These are phyloP conservation scores for Telmatherina bonti DNA, from an alignment of 2,797 vertebrate genomes.

Conservation along the genomic window DNA sequence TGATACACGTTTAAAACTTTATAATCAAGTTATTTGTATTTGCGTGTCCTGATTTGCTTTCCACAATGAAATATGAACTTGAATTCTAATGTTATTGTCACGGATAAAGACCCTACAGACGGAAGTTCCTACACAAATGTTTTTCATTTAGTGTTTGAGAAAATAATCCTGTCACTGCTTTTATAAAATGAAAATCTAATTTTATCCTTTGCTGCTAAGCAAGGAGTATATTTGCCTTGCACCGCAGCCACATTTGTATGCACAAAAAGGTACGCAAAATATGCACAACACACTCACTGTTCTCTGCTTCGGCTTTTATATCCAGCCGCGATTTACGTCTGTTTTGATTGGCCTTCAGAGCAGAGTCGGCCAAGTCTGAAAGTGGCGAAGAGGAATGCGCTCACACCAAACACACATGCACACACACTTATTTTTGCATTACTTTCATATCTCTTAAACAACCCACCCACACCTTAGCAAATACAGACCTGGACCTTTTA, in stretches of 20 bases:
- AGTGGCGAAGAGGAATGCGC: conserved; percentile 72
- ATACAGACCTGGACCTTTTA: conserved; percentile 44
- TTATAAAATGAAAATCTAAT: not conserved
- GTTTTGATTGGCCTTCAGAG: conserved; percentile 68
- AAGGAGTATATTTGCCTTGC: conserved; percentile 21
- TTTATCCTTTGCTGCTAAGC: conserved; percentile 25
- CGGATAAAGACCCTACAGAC: not conserved
- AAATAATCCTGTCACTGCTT: conserved; percentile 8
- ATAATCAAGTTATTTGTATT: conserved; percentile 12
- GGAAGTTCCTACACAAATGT: conserved; percentile 4
- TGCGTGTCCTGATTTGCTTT: not conserved
- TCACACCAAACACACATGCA: conserved; percentile 18
- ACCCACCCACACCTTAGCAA: conserved; percentile 32
- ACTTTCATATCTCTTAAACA: conserved; percentile 50
- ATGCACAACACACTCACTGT: conserved; percentile 2
- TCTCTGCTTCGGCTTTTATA: conserved; percentile 60
- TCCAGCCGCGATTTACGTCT: conserved; percentile 65
- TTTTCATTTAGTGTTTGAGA: not conserved
- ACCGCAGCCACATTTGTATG: not conserved
- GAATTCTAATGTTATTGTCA: conserved; percentile 17
- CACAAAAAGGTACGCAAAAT: conserved; percentile 12
- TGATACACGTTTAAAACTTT: conserved; percentile 5
- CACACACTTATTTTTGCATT: conserved; percentile 53
- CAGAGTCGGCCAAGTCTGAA: conserved; percentile 57
- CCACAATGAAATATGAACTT: not conserved